Base-by-base conservation (phyloP, 2,888 invertebrate genomes). In the Tridacna crocea region DNA sequence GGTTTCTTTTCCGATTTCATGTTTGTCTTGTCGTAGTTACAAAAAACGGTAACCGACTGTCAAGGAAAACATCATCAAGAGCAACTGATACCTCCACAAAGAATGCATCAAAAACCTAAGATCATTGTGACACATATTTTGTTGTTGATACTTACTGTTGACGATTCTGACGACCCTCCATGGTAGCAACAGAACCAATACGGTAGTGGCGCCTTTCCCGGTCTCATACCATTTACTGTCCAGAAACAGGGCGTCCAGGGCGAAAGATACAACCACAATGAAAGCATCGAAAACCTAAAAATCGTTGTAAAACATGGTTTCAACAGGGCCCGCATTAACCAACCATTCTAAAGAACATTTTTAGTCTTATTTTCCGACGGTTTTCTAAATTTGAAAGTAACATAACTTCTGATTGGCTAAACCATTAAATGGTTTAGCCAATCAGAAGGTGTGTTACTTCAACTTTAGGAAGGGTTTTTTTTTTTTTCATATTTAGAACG, bases 151-250 rank as follows among this genome's bases (percentile, higher is more conserved):
- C 91, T 90, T 81, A 91, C 91, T 90, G 83, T 91, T 91, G 11
- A 91, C 90, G 27, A 91, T 91, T 48, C 90, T 72, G 47, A 91
- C 89, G n/a, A 91, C 90, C 48, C 91, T 81, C 91, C 91, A 91
- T 12, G 91, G 91, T 24, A 91, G 75, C 22, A 91, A 80, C 24
- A 90, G 80, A 60, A 91, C 89, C 60, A 91, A 84, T 66, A 91
- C 86, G 24, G 90, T 90, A n/a, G 90, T 87, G 51, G 90, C 90
- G 73, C 90, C 90, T 77, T 91, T 91, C 22, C 90, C 90, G 15
- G 90, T 87, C 83, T 90, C 90, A 61, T 89, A 90, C 90, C 90
- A 90, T 15, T 88, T 84, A 78, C 90, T 90, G 82, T 90, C 90
- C 73, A 90, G 88, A 81, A 90, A 90, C 17, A 90, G 83, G 48